Percentiles rank a stretch among this genome's conserved stretches.
phyloP scores from a whole-genome alignment of 1,140 invertebrate species.

The Oryzaephilus surinamensis region DNA sequence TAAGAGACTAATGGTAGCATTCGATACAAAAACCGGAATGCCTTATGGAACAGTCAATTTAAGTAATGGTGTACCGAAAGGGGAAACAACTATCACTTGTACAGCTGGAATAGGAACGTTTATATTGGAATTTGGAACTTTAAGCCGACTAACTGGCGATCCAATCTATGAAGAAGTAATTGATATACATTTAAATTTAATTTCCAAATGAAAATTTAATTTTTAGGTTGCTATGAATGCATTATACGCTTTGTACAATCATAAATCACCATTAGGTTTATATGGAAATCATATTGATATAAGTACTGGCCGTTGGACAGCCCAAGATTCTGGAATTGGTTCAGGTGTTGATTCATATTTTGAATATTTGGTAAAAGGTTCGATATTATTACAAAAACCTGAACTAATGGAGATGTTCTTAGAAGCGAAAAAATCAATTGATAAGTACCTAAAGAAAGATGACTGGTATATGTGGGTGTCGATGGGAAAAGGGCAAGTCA shows the following conservation, averaged over 20 bases:
- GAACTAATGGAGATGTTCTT: conserved; percentile 87
- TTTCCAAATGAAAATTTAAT: conserved; percentile 9
- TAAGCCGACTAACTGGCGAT: conserved; percentile 90
- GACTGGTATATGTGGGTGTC: conserved; percentile 97
- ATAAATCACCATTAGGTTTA: conserved; percentile 78
- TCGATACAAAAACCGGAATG: conserved; percentile 90
- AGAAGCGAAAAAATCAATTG: conserved; percentile 69
- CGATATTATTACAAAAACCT: conserved; percentile 67
- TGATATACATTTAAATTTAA: conserved; percentile 1
- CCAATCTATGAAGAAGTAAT: conserved; percentile 81
- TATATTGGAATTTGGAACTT: conserved; percentile 91
- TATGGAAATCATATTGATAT: conserved; percentile 97
- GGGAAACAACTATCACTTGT: conserved; percentile 94
- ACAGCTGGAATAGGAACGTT: conserved; percentile 97
- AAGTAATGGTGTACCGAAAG: conserved; percentile 80
- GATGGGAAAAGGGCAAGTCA: conserved; percentile 90
- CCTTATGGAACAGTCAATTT: conserved; percentile 97
- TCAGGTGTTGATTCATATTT: conserved; percentile 98
- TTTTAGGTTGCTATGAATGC: conserved; percentile 81
- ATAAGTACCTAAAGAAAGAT: conserved; percentile 82
- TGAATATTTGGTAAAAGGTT: conserved; percentile 97
- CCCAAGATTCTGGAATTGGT: conserved; percentile 81
- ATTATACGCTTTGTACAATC: conserved; percentile 76
- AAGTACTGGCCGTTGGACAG: conserved; percentile 90
- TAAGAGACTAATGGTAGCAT: conserved; percentile 76